Evolutionary conservation across 1,140 invertebrate genomes (phyloP).

Genomic region (Halesus radiatus): DNA sequence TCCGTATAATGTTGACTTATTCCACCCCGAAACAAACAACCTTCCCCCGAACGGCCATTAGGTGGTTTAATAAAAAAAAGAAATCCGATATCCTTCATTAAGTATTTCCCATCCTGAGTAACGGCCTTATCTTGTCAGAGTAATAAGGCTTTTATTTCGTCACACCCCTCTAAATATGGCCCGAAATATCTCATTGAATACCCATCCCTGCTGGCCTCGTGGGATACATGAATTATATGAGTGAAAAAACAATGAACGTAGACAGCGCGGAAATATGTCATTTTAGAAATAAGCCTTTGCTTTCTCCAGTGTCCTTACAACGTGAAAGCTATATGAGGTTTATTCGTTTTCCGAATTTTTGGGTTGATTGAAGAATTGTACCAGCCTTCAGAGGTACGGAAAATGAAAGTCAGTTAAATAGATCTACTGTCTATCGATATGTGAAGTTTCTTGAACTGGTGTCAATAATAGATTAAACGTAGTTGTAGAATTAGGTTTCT

Average conservation of each 20-base stretch:
- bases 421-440: too few species aligned
- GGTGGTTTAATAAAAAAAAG: conserved; percentile 26
- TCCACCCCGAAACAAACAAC: not conserved
- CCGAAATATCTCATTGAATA: conserved; percentile 30
- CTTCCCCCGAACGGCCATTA: not conserved
- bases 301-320: not conserved
- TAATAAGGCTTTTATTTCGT: conserved; percentile 38
- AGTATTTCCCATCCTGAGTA: conserved; percentile 24
- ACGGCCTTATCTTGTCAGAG: conserved; percentile 25
- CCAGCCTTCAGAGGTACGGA: too few species aligned
- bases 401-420: too few species aligned
- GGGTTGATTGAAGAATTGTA: too few species aligned
- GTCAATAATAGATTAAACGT: too few species aligned
- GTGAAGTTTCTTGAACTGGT: too few species aligned
- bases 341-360: too few species aligned
- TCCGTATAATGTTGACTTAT: not conserved
- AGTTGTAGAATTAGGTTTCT: too few species aligned
- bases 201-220: not conserved
- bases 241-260: conserved; percentile 11
- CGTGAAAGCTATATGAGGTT: too few species aligned
- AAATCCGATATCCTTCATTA: conserved; percentile 34
- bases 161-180: conserved; percentile 28
- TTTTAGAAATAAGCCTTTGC: conserved; percentile 6
- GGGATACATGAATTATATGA: not conserved
- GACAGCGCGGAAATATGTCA: not conserved